Conservation (phyloP, 2,113 vertebrate genomes). For the Ophiodon elongatus region DNA sequence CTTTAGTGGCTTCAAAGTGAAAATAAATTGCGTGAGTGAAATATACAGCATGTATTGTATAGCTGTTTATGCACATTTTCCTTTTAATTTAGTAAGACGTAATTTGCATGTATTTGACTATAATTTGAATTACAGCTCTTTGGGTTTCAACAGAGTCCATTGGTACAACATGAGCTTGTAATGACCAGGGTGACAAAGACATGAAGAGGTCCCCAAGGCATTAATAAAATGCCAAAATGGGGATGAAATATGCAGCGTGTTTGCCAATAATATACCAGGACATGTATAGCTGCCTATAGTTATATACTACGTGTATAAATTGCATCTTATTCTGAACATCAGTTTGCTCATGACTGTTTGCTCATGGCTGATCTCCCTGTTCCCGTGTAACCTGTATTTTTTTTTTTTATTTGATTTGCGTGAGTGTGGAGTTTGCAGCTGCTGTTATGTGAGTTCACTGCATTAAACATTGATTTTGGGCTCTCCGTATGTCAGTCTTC, state of each 20-base stretch:
- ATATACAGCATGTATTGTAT: background rate
- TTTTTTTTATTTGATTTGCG: no score
- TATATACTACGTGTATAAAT: background rate
- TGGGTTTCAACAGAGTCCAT: background rate
- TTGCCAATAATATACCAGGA: background rate
- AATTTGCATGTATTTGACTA: no score
- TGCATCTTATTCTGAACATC: background rate
- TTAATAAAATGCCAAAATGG: no score
- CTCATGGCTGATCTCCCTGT: background rate
- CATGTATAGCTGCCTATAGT: background rate
- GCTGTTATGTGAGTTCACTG: background rate
- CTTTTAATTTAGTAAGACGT: no score
- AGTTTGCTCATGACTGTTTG: background rate
- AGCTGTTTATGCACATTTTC: background rate
- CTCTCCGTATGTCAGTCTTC: conserved; percentile 85
- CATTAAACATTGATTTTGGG: background rate
- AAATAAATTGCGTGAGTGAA: background rate
- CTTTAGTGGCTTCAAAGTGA: background rate
- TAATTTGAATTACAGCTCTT: background rate
- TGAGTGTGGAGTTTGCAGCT: background rate
- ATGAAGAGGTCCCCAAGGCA: no score
- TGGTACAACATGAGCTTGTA: background rate
- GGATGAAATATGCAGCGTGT: background rate
- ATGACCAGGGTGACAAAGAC: background rate
- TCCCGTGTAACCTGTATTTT: background rate